phyloP scores from a whole-genome alignment of 2,797 vertebrate species.

The Avahi laniger region DNA sequence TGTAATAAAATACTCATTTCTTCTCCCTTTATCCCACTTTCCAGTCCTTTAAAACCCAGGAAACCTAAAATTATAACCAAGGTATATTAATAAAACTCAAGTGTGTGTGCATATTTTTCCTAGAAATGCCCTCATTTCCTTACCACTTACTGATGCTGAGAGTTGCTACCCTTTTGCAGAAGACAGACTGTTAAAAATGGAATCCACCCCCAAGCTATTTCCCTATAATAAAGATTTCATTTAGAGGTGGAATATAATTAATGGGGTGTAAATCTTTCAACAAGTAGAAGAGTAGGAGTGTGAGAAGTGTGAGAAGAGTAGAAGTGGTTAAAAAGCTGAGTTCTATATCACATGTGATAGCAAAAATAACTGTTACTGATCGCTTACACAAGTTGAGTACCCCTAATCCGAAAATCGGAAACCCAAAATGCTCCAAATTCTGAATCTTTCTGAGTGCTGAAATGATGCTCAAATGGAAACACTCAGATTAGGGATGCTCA shows the following conservation, averaged over 20 bases:
- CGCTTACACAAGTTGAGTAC: not conserved
- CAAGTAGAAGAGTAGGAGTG: not conserved
- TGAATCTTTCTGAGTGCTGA: not conserved
- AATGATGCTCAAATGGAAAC: not conserved
- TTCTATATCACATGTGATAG: not conserved
- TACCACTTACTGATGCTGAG: not conserved
- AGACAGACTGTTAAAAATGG: slow-evolving; percentile 4
- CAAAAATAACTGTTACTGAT: not conserved
- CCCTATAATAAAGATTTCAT: not conserved
- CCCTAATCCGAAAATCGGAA: not conserved
- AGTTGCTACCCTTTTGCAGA: not conserved
- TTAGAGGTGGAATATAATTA: not conserved
- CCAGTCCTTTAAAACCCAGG: not conserved
- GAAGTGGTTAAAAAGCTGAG: not conserved
- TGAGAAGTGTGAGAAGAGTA: not conserved
- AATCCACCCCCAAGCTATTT: not conserved
- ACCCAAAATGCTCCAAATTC: not conserved
- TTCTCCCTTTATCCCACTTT: not conserved
- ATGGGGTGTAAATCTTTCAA: not conserved
- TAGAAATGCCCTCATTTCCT: not conserved
- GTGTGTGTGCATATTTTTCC: not conserved
- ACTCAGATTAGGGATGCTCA: not conserved
- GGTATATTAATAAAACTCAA: not conserved
- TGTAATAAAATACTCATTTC: slow-evolving; percentile 6
- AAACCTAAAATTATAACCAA: slow-evolving; percentile 2